phyloP scores from a whole-genome alignment of 2,888 invertebrate genomes.

The Leucophora obtusa region DNA sequence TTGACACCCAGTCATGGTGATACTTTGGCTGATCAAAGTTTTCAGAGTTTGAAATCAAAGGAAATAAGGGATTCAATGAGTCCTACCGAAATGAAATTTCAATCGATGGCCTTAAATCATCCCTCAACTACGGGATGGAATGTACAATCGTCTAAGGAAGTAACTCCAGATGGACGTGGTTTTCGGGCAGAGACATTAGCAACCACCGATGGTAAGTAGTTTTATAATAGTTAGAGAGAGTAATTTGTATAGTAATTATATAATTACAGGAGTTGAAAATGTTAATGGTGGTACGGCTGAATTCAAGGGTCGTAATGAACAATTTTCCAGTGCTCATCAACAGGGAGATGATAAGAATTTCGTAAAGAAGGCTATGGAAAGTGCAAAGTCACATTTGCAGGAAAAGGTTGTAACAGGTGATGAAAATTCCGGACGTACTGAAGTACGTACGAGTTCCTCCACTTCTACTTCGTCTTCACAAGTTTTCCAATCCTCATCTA shows the following conservation, averaged over 20 bases:
- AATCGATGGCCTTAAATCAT: slow-evolving; percentile 73
- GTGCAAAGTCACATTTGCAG: slow-evolving; percentile 79
- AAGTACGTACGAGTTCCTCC: slow-evolving; percentile 76
- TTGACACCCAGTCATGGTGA: slow-evolving; percentile 82
- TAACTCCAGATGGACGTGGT: slow-evolving; percentile 83
- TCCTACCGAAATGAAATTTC: slow-evolving; percentile 80
- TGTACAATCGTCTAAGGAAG: slow-evolving; percentile 82
- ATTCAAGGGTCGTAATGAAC: slow-evolving; percentile 83
- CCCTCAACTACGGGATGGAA: slow-evolving; percentile 83
- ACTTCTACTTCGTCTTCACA: slow-evolving; percentile 75
- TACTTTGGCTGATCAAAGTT: slow-evolving; percentile 87
- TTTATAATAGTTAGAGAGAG: background rate
- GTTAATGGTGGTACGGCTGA: slow-evolving; percentile 83
- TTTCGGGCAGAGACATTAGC: slow-evolving; percentile 82
- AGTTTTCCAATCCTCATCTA: slow-evolving; percentile 73
- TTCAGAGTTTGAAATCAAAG: slow-evolving; percentile 87
- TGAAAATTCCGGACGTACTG: slow-evolving; percentile 78
- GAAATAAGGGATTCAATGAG: slow-evolving; percentile 89
- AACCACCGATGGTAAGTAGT: slow-evolving; percentile 81
- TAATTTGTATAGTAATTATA: background rate
- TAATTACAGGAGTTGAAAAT: slow-evolving; percentile 81
- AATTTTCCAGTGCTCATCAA: slow-evolving; percentile 80
- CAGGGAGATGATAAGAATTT: slow-evolving; percentile 81
- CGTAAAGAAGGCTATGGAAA: slow-evolving; percentile 79
- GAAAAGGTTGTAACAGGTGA: slow-evolving; percentile 80